These are phyloP conservation scores for Drosophila kanapiae DNA, from an alignment of 1,140 invertebrate species.

Conservation along the genomic window DNA sequence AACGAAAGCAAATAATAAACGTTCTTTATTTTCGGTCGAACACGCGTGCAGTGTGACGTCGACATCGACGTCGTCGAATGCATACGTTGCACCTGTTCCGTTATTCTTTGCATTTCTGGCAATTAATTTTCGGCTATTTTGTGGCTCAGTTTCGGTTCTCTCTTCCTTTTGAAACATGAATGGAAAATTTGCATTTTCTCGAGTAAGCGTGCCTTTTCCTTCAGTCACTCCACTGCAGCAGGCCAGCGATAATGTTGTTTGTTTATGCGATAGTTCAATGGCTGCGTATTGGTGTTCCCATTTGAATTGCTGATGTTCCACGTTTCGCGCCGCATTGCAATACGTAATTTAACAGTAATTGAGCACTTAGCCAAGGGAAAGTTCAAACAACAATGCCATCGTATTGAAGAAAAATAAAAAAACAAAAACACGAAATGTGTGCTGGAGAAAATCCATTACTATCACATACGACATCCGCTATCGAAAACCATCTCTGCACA, in stretches of 20 bases:
- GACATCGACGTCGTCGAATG: slow-evolving; percentile 12
- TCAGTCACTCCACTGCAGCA: slow-evolving; percentile 18
- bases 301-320: slow-evolving; percentile 70
- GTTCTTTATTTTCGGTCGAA: slow-evolving; percentile 18
- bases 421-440: background rate
- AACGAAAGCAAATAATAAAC: slow-evolving; percentile 3
- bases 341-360: slow-evolving; percentile 67
- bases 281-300: slow-evolving; percentile 40
- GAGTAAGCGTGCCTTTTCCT: slow-evolving; percentile 36
- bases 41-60: slow-evolving; percentile 56
- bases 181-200: slow-evolving; percentile 41
- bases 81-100: slow-evolving; percentile 62
- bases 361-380: slow-evolving; percentile 60
- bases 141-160: background rate
- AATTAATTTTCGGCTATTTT: background rate
- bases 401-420: too few relatives aligned
- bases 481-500: slow-evolving; percentile 12
- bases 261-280: slow-evolving; percentile 37
- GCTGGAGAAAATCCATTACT: slow-evolving; percentile 14
- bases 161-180: slow-evolving; percentile 43
- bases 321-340: slow-evolving; percentile 44
- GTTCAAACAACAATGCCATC: slow-evolving; percentile 35
- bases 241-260: slow-evolving; percentile 35
- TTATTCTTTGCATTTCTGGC: slow-evolving; percentile 38
- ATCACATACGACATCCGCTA: background rate